Conservation (phyloP, 2,888 invertebrate genomes). For the Drosophila tripunctata region DNA sequence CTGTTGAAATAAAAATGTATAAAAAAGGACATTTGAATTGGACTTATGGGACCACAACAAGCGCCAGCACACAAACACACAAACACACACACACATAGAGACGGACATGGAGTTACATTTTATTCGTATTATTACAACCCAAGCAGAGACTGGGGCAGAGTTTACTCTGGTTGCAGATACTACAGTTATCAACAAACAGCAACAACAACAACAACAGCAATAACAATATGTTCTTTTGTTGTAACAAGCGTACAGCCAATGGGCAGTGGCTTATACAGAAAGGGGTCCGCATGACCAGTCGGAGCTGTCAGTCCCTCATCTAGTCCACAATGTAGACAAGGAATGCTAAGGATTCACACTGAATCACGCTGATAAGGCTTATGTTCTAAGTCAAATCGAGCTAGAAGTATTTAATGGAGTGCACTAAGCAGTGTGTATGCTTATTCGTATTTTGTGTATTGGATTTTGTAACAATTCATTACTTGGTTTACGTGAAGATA, state of each 20-base stretch:
- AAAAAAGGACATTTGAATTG: conserved; percentile 82
- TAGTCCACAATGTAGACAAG: conserved; percentile 26
- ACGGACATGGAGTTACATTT: conserved; percentile 65
- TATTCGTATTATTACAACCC: conserved; percentile 72
- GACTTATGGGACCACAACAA: conserved; percentile 81
- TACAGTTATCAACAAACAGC: conserved; percentile 36
- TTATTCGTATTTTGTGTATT: neutral
- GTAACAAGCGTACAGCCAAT: conserved; percentile 17
- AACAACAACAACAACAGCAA: conserved; percentile 21
- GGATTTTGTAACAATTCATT: neutral
- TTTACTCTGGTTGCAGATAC: conserved; percentile 46
- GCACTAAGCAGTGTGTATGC: neutral
- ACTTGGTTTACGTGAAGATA: too few species aligned
- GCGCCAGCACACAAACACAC: conserved; percentile 30
- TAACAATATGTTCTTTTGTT: conserved; percentile 58
- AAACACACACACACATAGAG: conserved; percentile 22
- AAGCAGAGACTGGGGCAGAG: conserved; percentile 8
- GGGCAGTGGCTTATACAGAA: conserved; percentile 45
- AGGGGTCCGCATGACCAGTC: conserved; percentile 32
- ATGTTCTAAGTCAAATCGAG: conserved; percentile 28
- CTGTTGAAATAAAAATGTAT: conserved; percentile 81
- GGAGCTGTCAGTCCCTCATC: conserved; percentile 59
- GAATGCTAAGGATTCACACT: conserved; percentile 35
- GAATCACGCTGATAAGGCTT: conserved; percentile 46
- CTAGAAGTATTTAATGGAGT: conserved; percentile 14